Percentiles rank a stretch among this genome's conserved stretches.
Evolutionary conservation across 2,113 vertebrate species (phyloP).

Genomic region (Brachypodius melanocephalos): DNA sequence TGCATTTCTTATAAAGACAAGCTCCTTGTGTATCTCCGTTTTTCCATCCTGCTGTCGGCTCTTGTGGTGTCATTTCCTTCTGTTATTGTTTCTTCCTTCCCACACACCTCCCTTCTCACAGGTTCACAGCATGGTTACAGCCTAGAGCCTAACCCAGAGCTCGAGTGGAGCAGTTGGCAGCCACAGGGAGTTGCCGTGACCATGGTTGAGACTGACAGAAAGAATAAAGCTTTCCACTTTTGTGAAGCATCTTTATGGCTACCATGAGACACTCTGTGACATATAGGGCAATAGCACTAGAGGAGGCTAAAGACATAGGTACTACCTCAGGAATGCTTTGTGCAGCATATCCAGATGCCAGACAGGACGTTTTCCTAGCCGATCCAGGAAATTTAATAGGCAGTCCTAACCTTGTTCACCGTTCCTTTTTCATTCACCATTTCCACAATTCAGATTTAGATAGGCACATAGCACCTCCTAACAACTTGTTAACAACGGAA

Average conservation of each 20-base stretch:
- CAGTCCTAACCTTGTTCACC: neutral
- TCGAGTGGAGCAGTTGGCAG: neutral
- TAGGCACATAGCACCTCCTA: neutral
- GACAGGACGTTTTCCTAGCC: neutral
- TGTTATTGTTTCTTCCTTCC: constrained; percentile 27
- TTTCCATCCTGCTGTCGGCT: neutral
- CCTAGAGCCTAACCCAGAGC: neutral
- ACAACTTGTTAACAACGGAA: neutral
- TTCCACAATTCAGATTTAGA: neutral
- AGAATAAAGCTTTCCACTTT: neutral
- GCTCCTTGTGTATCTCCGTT: neutral
- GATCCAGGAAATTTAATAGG: neutral
- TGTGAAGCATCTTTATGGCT: neutral
- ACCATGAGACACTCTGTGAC: neutral
- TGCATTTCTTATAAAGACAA: neutral
- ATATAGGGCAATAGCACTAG: neutral
- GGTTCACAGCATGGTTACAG: neutral
- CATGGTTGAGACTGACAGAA: neutral
- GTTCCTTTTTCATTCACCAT: neutral
- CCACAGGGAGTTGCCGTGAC: neutral
- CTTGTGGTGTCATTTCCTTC: neutral
- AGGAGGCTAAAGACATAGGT: neutral
- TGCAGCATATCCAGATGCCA: neutral
- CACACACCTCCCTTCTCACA: neutral
- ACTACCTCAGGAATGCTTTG: neutral